Evolutionary conservation across 2,888 invertebrate genomes (phyloP).

Genomic region (Carabus problematicus): DNA sequence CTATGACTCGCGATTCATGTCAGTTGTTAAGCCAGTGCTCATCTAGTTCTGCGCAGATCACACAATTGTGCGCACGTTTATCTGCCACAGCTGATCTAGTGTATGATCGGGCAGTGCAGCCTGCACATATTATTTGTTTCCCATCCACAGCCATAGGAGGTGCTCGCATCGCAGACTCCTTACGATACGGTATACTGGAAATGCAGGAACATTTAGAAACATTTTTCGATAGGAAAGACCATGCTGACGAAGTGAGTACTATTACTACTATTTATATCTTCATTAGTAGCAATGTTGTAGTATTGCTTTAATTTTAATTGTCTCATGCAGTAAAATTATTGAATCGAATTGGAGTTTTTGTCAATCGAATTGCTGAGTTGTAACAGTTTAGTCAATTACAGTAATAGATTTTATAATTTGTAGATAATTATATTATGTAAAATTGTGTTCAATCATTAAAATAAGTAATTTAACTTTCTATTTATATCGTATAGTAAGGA

Average conservation of each 20-base stretch:
- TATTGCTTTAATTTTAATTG: too few relatives aligned
- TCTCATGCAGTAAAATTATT: too few relatives aligned
- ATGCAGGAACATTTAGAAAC: constrained; percentile 96
- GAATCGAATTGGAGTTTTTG: too few relatives aligned
- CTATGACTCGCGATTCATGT: constrained; percentile 77
- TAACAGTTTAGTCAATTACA: too few relatives aligned
- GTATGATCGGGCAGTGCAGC: constrained; percentile 64
- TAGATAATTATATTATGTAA: too few relatives aligned
- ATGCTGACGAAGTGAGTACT: constrained; percentile 75
- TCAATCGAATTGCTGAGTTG: too few relatives aligned
- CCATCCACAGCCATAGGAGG: constrained; percentile 76
- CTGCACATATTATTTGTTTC: constrained; percentile 91
- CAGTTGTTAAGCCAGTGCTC: constrained; percentile 66
- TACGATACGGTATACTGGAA: constrained; percentile 89
- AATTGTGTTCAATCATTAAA: constrained; percentile 3
- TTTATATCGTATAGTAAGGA: too few relatives aligned
- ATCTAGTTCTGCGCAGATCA: constrained; percentile 60
- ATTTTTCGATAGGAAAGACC: constrained; percentile 90
- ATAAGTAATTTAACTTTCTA: not conserved
- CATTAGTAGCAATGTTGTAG: too few relatives aligned
- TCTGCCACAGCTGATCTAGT: constrained; percentile 70
- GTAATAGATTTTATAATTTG: too few relatives aligned
- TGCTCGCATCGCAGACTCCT: constrained; percentile 77
- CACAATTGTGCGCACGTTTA: constrained; percentile 62
- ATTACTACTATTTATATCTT: constrained; percentile 22